Evolutionary conservation across 2,888 invertebrate species (phyloP), one percentile per base, ranked within the genome.

Genomic region (Panzeria rudis): DNA sequence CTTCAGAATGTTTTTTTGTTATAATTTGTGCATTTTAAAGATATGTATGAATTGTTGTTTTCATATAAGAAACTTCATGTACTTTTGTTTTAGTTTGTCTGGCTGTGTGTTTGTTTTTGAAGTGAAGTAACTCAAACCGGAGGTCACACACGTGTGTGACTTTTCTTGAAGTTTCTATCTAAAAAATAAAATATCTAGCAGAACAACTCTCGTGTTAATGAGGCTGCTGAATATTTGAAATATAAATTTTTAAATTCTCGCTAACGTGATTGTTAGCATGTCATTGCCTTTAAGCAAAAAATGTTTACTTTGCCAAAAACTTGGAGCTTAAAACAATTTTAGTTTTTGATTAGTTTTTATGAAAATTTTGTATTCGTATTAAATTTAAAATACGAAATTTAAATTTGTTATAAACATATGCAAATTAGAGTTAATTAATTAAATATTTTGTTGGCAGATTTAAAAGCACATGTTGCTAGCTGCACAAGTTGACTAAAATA

Each of bases 81-180:
- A 9, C n/a, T 32, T 56, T 32, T 23, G 3, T 23, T 32, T 15
- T 29, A n/a, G 32, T 61, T 32, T 50, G 8, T 2, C 0, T 61
- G 41, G 29, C 8, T 59, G 0, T 50, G 17, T 64, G 15, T 41
- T 32, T 59, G 0, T 44, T n/a, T 62, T 35, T 47, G 38, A 35
- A n/a, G 35, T 9, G 9, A 32, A 50, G 20, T 64, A 83, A 71
- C 71, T 64, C 32, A 54, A 76, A 59, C 20, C n/a, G 61, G 72
- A 84, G 80, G 84, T 84, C 80, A 77, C 80, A 84, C 84, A 84
- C 84, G 77, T 81, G 84, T 81, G 68, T 77, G 77, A 84, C 72
- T 72, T 72, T 80, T 80, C 72, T 64, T 64, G 8, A 25, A 80
- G 54, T 54, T 68, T 59, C 11, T 17, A 44, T 15, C 44, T 44